Evolutionary conservation across 2,113 vertebrate species (phyloP), one percentile per base, ranked within the genome.

Genomic region (Siphamia tubifer): DNA sequence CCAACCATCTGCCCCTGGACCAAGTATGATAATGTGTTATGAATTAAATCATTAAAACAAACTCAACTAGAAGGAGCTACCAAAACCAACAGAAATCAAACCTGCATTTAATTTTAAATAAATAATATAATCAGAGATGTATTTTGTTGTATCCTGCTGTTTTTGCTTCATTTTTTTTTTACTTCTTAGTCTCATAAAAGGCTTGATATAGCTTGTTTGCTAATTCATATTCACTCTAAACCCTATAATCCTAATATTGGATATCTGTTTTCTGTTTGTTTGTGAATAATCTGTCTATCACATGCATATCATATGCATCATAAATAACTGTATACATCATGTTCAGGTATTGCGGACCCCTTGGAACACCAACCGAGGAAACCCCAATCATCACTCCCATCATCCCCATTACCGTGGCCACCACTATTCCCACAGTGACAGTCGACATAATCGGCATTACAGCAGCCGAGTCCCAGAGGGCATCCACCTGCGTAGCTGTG

Each of bases 401-500:
- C 86, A 86, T 19, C 53, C 85, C 44, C 85, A 89, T 57, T 83
- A 79, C 32, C 89, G 87, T 6, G 86, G 90, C 21, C 91, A 91
- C 66, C 89, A 92, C 55, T 90, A 94, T 38, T 93, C 92, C 39
- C 90, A 92, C 13, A 93, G 92, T 51, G 92, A 94, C 84, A 92
- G 92, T 57, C 82, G 90, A 6, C 89, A 92, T 70, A 89, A 88
- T 75, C 82, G 82, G 19, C 79, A 17, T 17, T 75, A 80, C 7
- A 81, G 90, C 62, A 53, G 73, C 58, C 83, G 75, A 1, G 67
- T 49, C 2, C 81, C 83, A 0, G 94, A 96, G 34, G 94, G 95
- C 28, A 96, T 97, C 52, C 95, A 98, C 85, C 90, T 98, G 52
- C 95, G 93, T 54, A 99, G 97, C 90, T 98, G 97, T 0, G 97